Evolutionary conservation across 2,113 vertebrate genomes (phyloP).

Genomic region (Tursiops truncatus): DNA sequence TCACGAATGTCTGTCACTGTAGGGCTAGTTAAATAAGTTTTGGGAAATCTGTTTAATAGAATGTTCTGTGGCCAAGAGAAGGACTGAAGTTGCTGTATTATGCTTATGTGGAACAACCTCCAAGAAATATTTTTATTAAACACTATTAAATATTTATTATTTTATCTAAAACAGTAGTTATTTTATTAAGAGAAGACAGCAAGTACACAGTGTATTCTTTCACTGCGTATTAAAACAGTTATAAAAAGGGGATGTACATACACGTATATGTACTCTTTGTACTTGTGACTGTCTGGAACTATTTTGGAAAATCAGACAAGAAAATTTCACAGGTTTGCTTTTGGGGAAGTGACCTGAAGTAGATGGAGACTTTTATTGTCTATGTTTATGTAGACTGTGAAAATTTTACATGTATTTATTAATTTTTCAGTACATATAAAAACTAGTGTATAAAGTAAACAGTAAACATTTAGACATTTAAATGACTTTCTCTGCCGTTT

Average conservation of each 20-base stretch:
- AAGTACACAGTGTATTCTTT: background rate
- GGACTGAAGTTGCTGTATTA: background rate
- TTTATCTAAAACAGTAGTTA: background rate
- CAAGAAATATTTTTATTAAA: background rate
- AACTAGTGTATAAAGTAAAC: background rate
- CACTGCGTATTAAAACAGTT: background rate
- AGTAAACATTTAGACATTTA: background rate
- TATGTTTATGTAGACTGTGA: background rate
- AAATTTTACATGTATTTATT: background rate
- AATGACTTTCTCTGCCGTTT: background rate
- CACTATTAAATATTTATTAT: background rate
- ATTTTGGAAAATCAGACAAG: background rate
- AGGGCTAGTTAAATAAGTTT: background rate
- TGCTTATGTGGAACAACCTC: background rate
- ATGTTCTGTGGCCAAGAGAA: background rate
- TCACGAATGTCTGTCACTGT: background rate
- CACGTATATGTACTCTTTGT: background rate
- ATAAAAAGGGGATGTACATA: background rate
- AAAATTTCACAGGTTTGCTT: background rate
- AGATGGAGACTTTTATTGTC: background rate
- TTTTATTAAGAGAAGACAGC: background rate
- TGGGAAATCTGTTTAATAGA: background rate
- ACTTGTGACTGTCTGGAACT: background rate
- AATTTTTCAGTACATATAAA: background rate
- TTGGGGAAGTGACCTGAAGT: background rate